These are phyloP conservation scores for Bembecia ichneumoniformis DNA, from an alignment of 2,888 invertebrate species.

Conservation along the genomic window DNA sequence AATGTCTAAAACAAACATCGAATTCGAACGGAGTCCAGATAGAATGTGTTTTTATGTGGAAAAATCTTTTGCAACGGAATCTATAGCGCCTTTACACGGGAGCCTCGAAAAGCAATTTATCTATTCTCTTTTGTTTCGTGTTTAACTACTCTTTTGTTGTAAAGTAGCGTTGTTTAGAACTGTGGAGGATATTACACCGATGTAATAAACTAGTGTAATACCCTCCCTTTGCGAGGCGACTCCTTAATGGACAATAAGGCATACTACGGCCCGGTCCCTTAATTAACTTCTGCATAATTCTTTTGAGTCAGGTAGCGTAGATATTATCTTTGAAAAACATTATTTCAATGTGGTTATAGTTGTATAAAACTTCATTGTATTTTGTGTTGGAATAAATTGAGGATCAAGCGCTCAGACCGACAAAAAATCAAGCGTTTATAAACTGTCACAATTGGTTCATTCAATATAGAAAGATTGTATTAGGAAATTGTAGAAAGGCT, in stretches of 20 bases:
- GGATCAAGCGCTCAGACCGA: too few relatives aligned
- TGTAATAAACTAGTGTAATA: not conserved
- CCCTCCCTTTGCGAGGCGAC: not conserved
- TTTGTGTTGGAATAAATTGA: too few relatives aligned
- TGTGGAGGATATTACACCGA: not conserved
- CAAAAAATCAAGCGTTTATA: too few relatives aligned
- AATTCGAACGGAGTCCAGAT: too few relatives aligned
- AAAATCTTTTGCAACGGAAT: not conserved
- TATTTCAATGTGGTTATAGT: too few relatives aligned
- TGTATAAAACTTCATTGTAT: too few relatives aligned
- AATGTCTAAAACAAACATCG: slow-evolving; percentile 2
- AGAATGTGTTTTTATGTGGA: too few relatives aligned
- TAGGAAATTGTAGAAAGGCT: too few relatives aligned
- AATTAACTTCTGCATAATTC: not conserved
- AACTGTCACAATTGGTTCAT: too few relatives aligned
- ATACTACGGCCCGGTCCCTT: not conserved
- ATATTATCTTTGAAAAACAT: not conserved
- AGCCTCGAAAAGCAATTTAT: not conserved
- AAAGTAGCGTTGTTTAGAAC: not conserved
- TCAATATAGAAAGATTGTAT: too few relatives aligned
- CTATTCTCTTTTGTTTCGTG: not conserved
- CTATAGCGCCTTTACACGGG: not conserved
- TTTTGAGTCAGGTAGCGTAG: not conserved
- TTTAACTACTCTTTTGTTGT: not conserved
- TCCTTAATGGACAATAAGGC: not conserved